Percentiles rank a stretch among this genome's conserved stretches.
These are phyloP conservation scores for Antigone vipio DNA, from an alignment of 2,113 vertebrate genomes.

Conservation along the genomic window DNA sequence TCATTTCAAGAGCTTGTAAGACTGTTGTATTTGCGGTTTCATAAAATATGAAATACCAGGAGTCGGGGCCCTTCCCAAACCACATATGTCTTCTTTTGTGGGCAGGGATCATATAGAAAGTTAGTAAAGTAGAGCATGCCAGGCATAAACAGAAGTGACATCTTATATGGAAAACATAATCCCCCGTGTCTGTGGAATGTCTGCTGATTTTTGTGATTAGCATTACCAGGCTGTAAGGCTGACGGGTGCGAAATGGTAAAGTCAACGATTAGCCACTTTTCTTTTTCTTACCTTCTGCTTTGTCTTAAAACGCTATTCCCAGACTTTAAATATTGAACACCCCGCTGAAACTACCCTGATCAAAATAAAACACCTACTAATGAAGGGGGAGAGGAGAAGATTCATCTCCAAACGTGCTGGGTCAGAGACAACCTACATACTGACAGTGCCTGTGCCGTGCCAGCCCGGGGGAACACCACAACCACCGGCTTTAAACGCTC, in stretches of 20 bases:
- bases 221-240: neutral
- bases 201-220: conserved; percentile 3
- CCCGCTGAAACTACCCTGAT: neutral
- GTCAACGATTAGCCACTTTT: neutral
- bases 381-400: neutral
- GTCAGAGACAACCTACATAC: neutral
- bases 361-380: neutral
- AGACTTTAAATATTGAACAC: neutral
- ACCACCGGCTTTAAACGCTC: neutral
- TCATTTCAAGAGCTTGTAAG: conserved; percentile 53
- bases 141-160: conserved; percentile 37
- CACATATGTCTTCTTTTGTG: neutral
- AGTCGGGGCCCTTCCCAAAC: conserved; percentile 8
- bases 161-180: conserved; percentile 31
- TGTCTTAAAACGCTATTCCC: neutral
- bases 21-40: conserved; percentile 14
- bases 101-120: neutral
- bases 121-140: neutral
- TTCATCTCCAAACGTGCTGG: neutral
- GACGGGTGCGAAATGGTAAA: neutral
- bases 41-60: neutral
- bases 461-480: neutral
- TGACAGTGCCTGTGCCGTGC: neutral
- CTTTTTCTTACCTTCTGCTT: neutral
- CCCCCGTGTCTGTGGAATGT: neutral